These are phyloP conservation scores for Agriopis leucophaearia DNA, from an alignment of 2,888 invertebrate genomes.

Conservation along the genomic window DNA sequence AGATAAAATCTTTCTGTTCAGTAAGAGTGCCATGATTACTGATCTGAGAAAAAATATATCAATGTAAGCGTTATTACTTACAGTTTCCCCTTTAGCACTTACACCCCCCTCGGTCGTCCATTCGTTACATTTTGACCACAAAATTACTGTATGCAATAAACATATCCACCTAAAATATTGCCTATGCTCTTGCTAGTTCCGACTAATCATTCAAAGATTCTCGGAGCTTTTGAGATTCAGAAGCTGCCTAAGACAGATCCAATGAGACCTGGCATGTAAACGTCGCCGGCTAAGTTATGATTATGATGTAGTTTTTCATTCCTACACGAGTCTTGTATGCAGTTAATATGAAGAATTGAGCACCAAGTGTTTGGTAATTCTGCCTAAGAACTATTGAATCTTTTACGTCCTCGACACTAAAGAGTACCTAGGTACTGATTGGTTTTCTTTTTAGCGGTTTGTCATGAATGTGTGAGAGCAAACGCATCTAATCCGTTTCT, in stretches of 20 bases:
- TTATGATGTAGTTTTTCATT: constrained; percentile 16
- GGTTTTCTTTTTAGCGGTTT: constrained; percentile 24
- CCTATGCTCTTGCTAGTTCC: too few species aligned
- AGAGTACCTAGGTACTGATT: constrained; percentile 20
- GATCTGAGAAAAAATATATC: too few species aligned
- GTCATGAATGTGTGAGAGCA: constrained; percentile 31
- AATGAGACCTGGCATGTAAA: neutral
- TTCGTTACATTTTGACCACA: too few species aligned
- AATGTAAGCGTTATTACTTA: too few species aligned
- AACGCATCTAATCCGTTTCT: constrained; percentile 37
- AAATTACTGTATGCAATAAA: too few species aligned
- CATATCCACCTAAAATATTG: too few species aligned
- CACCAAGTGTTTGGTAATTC: constrained; percentile 1
- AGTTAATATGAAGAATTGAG: constrained; percentile 18
- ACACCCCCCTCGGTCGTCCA: too few species aligned
- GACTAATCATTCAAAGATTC: constrained; percentile 30
- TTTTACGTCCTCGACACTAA: constrained; percentile 20
- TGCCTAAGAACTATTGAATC: constrained; percentile 2
- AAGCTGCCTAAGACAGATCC: neutral
- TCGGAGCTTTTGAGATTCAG: neutral
- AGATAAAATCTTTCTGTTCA: too few species aligned
- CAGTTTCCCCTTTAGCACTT: too few species aligned
- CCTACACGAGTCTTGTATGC: neutral
- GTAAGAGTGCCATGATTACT: too few species aligned
- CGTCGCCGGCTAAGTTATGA: constrained; percentile 7